A percentile compares a stretch with the other conserved stretches of the same genome.
phyloP scores from a whole-genome alignment of 2,888 invertebrate species.

The Caenorhabditis sp. region DNA sequence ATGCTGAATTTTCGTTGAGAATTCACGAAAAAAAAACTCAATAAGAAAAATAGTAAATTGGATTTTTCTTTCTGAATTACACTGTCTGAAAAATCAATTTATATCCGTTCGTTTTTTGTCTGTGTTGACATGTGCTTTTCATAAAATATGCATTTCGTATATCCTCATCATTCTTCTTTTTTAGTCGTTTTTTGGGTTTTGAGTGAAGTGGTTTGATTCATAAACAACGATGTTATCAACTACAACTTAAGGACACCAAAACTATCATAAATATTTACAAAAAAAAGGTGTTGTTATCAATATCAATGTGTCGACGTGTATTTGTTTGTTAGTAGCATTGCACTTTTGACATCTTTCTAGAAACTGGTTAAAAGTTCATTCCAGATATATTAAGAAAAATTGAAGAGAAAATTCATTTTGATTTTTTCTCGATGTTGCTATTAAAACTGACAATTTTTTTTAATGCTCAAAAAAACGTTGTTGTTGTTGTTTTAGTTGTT shows the following conservation, averaged over 20 bases:
- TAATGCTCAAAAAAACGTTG: no score
- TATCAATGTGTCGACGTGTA: background rate
- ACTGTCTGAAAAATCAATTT: background rate
- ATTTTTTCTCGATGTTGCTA: background rate
- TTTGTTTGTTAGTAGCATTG: background rate
- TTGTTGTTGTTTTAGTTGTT: no score
- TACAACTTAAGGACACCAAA: no score
- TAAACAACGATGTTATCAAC: no score
- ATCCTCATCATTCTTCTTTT: background rate
- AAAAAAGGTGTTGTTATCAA: background rate
- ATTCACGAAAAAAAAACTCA: background rate
- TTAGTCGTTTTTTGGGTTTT: no score
- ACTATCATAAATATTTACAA: background rate
- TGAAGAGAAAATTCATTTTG: background rate
- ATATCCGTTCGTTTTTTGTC: background rate
- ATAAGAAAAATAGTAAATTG: background rate
- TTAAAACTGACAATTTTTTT: no score
- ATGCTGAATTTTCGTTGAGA: no score
- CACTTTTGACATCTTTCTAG: background rate
- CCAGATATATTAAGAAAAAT: background rate
- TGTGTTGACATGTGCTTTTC: background rate
- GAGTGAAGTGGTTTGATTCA: no score
- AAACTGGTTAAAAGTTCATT: background rate
- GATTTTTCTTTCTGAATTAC: background rate
- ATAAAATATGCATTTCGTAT: background rate